phyloP scores from a whole-genome alignment of 1,140 invertebrate genomes.

The Augochlora pura region DNA sequence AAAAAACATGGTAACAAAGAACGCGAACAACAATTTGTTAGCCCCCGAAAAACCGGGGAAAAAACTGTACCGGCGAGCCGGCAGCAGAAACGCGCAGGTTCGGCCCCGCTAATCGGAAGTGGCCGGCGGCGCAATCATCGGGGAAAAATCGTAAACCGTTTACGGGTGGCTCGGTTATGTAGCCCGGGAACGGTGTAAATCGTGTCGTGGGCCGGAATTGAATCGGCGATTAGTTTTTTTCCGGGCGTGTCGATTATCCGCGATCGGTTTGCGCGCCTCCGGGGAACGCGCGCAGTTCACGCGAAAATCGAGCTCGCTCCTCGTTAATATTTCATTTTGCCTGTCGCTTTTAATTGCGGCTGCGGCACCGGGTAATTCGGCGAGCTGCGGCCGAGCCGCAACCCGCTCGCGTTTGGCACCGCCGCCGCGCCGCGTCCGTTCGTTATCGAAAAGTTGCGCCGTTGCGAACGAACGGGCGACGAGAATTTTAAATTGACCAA shows the following conservation, averaged over 20 bases:
- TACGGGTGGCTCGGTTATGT: not conserved
- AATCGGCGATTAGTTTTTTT: not conserved
- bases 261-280: not conserved
- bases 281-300: not conserved
- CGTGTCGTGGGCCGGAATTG: not conserved
- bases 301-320: not conserved
- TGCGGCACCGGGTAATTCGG: not conserved
- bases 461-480: not conserved
- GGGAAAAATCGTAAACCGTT: conserved; percentile 2
- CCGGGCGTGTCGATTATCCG: not conserved
- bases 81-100: not conserved
- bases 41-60: too few species aligned
- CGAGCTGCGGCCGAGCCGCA: not conserved
- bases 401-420: not conserved
- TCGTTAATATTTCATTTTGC: conserved; percentile 11
- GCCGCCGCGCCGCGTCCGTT: not conserved
- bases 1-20: too few species aligned
- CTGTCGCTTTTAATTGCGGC: conserved; percentile 15
- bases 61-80: too few species aligned
- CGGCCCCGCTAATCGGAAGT: too few species aligned
- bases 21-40: too few species aligned
- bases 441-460: conserved; percentile 19
- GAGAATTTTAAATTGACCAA: conserved; percentile 33
- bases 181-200: not conserved
- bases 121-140: not conserved